These are phyloP conservation scores for Tragelaphus strepsiceros DNA, from an alignment of 2,113 vertebrate genomes.

Conservation along the genomic window DNA sequence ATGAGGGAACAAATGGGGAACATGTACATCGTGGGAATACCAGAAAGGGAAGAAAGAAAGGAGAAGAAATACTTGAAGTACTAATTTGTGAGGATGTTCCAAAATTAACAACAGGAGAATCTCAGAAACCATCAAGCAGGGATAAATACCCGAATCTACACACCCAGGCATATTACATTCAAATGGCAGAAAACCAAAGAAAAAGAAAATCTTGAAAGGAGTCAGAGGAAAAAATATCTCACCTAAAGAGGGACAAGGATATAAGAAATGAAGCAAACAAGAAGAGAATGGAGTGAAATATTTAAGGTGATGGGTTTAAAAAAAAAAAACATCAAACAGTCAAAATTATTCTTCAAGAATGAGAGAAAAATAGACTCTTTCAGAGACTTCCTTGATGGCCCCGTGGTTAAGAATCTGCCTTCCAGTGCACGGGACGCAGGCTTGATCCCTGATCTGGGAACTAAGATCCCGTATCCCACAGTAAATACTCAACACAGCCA, in stretches of 20 bases:
- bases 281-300: neutral
- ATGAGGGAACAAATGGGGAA: neutral
- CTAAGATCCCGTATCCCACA: neutral
- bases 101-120: neutral
- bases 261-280: neutral
- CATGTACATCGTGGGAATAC: neutral
- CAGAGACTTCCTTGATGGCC: neutral
- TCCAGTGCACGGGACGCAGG: neutral
- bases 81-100: neutral
- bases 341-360: neutral
- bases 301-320: neutral
- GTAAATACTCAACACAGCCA: neutral
- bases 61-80: neutral
- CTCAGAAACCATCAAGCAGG: neutral
- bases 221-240: neutral
- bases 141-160: neutral
- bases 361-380: neutral
- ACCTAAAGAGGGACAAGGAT: neutral
- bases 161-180: neutral
- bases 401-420: neutral
- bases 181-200: neutral
- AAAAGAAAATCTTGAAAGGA: neutral
- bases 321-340: too few relatives aligned
- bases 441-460: accelerated
- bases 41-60: neutral